Evolutionary conservation across 2,888 invertebrate species (phyloP).

Genomic region (Polietes domitor): DNA sequence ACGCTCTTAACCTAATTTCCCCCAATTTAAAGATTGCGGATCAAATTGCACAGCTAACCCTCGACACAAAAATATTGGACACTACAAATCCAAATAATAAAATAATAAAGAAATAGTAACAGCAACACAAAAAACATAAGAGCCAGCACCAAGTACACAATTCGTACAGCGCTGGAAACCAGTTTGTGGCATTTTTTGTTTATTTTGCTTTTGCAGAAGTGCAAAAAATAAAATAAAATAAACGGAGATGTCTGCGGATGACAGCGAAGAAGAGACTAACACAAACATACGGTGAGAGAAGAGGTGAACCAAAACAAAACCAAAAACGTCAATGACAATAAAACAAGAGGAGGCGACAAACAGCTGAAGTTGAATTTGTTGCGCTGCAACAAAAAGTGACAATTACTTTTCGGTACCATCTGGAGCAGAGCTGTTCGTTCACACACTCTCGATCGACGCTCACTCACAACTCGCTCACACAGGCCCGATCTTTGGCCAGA

Average conservation of each 20-base stretch:
- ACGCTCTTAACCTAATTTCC: no score
- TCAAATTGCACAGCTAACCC: no score
- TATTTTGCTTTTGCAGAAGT: constrained; percentile 45
- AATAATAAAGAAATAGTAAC: constrained; percentile 27
- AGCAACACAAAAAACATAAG: constrained; percentile 25
- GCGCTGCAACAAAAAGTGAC: constrained; percentile 10
- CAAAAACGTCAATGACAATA: constrained; percentile 35
- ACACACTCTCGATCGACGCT: background rate
- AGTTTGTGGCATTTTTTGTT: constrained; percentile 40
- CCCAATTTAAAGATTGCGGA: no score
- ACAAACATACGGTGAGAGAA: constrained; percentile 23
- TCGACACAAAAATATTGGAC: background rate
- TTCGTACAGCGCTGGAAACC: constrained; percentile 39
- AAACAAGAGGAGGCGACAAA: constrained; percentile 34
- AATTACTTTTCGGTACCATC: constrained; percentile 52
- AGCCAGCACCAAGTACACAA: background rate
- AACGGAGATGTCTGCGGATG: constrained; percentile 36
- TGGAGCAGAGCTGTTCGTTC: constrained; percentile 34
- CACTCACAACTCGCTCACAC: background rate
- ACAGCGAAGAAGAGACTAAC: background rate
- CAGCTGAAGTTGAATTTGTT: background rate
- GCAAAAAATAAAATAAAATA: constrained; percentile 14
- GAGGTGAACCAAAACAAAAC: constrained; percentile 40
- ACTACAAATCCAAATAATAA: constrained; percentile 16
- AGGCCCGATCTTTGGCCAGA: constrained; percentile 41